A percentile compares a stretch with the other conserved stretches of the same genome.
phyloP scores from a whole-genome alignment of 2,888 invertebrate genomes.

The Apocheima hispidaria region DNA sequence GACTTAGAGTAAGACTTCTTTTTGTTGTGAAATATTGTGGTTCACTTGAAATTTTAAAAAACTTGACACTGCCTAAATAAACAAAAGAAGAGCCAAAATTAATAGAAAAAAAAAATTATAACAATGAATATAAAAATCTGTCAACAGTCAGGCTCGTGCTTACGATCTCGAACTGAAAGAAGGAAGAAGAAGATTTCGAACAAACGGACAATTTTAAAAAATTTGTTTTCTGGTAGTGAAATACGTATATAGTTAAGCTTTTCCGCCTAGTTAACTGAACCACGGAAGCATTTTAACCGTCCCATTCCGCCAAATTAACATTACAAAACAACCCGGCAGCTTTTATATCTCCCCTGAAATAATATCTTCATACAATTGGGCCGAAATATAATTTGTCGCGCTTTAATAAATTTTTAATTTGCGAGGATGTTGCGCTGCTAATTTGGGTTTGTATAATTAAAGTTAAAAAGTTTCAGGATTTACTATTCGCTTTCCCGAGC shows the following conservation, averaged over 20 bases:
- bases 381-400: constrained; percentile 66
- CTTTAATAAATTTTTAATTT: constrained; percentile 71
- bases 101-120: too few relatives aligned
- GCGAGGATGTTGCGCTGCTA: constrained; percentile 55
- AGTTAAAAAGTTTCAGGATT: constrained; percentile 1
- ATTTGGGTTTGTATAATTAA: constrained; percentile 51
- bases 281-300: constrained; percentile 39
- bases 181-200: too few relatives aligned
- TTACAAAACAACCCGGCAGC: constrained; percentile 59
- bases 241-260: constrained; percentile 30
- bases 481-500: neutral
- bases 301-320: constrained; percentile 58
- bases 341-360: constrained; percentile 60
- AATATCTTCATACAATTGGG: constrained; percentile 65
- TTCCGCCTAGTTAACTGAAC: constrained; percentile 5
- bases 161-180: too few relatives aligned
- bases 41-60: too few relatives aligned
- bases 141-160: too few relatives aligned
- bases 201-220: neutral
- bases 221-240: neutral
- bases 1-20: too few relatives aligned
- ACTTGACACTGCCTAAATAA: too few relatives aligned
- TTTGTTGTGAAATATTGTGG: too few relatives aligned
- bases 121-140: too few relatives aligned
- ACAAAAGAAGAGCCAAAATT: too few relatives aligned